These are phyloP conservation scores for Vulpes ferrilata DNA, from an alignment of 2,113 vertebrate species.

Conservation along the genomic window DNA sequence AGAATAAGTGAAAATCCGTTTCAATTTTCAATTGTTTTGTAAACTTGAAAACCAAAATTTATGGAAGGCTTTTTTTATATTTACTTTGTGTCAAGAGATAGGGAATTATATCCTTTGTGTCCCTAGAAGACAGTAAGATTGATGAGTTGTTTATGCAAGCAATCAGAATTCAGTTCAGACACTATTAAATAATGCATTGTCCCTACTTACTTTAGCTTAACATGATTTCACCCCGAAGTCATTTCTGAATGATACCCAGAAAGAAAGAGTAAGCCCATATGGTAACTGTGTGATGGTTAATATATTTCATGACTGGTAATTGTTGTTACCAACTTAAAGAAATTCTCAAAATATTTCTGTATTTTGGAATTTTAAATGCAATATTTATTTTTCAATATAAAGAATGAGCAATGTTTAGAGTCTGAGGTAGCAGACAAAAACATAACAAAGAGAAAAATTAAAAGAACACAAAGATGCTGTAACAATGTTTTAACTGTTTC, in stretches of 20 bases:
- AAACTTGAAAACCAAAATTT: conserved; percentile 50
- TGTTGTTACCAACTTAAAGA: conserved; percentile 27
- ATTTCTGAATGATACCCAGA: conserved; percentile 39
- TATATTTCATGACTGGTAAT: conserved; percentile 6
- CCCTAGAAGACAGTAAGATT: conserved; percentile 52
- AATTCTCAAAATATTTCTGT: conserved; percentile 56
- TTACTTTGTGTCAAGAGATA: conserved; percentile 63
- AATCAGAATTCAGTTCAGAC: conserved; percentile 58
- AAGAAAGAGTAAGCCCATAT: conserved; percentile 47
- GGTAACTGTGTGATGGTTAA: conserved; percentile 29
- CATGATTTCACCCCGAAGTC: conserved; percentile 1
- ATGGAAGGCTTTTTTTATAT: background rate
- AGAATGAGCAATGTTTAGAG: background rate
- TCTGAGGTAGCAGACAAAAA: background rate
- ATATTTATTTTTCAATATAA: conserved; percentile 29
- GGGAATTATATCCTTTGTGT: background rate
- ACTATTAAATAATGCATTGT: conserved; percentile 4
- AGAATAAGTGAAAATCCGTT: conserved; percentile 68
- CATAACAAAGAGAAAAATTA: conserved; percentile 31
- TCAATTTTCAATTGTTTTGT: conserved; percentile 50
- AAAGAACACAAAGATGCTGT: background rate
- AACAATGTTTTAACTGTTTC: background rate
- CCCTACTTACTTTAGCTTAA: conserved; percentile 18
- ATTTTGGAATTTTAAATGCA: conserved; percentile 48
- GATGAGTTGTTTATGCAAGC: conserved; percentile 59